phyloP scores from a whole-genome alignment of 2,797 vertebrate genomes.

The Enteromius treurensis region DNA sequence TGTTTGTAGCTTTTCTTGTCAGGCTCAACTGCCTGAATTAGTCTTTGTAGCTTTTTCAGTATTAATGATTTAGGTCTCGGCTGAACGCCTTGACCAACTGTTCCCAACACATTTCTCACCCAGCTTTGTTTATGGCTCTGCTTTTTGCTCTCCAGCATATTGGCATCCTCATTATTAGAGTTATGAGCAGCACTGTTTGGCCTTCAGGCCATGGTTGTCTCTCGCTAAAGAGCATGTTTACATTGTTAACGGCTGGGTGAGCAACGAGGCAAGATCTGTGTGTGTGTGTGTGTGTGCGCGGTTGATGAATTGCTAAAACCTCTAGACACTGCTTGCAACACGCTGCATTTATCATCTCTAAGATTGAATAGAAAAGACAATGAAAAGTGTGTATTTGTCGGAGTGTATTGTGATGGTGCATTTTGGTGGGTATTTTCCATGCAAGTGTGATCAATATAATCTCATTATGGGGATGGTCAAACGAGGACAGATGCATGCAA shows the following conservation, averaged over 20 bases:
- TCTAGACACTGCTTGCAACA: constrained; percentile 27
- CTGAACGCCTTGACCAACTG: constrained; percentile 33
- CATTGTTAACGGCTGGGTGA: constrained; percentile 43
- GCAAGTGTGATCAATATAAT: constrained; percentile 63
- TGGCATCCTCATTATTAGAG: constrained; percentile 56
- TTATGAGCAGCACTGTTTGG: constrained; percentile 50
- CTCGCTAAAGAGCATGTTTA: constrained; percentile 46
- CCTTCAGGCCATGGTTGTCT: constrained; percentile 51
- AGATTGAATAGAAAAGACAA: constrained; percentile 26
- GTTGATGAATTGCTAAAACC: constrained; percentile 38
- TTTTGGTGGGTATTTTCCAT: constrained; percentile 21
- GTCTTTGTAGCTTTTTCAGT: constrained; percentile 17
- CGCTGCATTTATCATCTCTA: constrained; percentile 29
- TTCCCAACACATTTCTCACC: constrained; percentile 41
- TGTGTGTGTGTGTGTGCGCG: constrained; percentile 27
- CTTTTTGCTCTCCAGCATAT: constrained; percentile 46
- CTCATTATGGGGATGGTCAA: constrained; percentile 60
- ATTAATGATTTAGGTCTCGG: constrained; percentile 44
- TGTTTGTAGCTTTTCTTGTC: constrained; percentile 31
- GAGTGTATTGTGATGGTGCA: constrained; percentile 7
- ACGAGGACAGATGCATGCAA: neutral
- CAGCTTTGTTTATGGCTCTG: constrained; percentile 33
- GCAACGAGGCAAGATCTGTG: constrained; percentile 27
- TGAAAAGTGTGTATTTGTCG: constrained; percentile 41
- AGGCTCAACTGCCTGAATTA: constrained; percentile 25